Evolutionary conservation across 2,797 vertebrate genomes (phyloP), one percentile per base, ranked within the genome.

Genomic region (Tenualosa ilisha): DNA sequence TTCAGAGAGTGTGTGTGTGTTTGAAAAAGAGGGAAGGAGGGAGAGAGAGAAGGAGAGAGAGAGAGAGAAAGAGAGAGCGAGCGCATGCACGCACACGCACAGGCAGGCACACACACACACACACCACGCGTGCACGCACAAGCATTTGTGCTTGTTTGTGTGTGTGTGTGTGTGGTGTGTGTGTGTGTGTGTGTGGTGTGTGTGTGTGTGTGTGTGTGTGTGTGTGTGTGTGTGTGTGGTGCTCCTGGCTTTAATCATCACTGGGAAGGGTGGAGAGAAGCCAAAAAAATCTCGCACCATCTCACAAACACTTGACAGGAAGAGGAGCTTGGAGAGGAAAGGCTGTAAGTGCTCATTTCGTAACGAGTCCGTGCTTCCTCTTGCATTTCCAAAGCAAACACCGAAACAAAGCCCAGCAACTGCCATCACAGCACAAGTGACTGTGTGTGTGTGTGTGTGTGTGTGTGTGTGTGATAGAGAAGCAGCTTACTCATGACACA

Each of bases 301-400:
- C 65, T 31, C 65, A 13, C 31, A 63, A 63, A 83, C 85, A 49
- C 84, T 65, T 37, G 7, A 51, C 6, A 87, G 49, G 65, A 85
- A 56, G 40, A 63, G 24, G 81, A 61, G 83, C 82, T 79, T 72
- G 37, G 81, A 87, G 82, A 93, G 89, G 91, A 93, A 92, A 90
- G 88, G 89, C 88, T 83, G 86, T 81, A 75, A 84, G 82, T 88
- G 65, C 75, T 63, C 90, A 87, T 87, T 91, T 54, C 90, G 87
- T 91, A 91, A 92, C 89, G 89, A 63, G 86, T 75, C 26, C 87
- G 91, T 85, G 88, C 92, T 93, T 94, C 89, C 90, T 92, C 89
- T 86, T 13, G 88, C 88, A 90, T 89, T 93, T 79, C 86, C 90
- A 68, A 31, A 68, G 26, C 63, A 13, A 26, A 20, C 53, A 81